A percentile compares a stretch with the other conserved stretches of the same genome.
phyloP scores from a whole-genome alignment of 1,140 invertebrate genomes.

The Eriocheir sinensis region DNA sequence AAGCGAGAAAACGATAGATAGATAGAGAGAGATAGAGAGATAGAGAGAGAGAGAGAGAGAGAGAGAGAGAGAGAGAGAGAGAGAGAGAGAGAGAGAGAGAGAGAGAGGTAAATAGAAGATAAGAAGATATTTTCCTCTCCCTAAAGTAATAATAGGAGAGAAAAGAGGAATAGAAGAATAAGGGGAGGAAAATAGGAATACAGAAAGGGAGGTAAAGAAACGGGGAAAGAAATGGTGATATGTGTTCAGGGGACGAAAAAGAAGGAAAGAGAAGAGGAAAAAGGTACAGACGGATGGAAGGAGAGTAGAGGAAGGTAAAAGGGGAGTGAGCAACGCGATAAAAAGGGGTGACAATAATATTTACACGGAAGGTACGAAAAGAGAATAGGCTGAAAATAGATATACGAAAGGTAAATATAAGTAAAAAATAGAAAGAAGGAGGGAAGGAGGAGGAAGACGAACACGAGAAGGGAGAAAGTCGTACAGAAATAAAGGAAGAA shows the following conservation, averaged over 20 bases:
- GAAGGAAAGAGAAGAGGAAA: background rate
- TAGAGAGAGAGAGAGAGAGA: background rate
- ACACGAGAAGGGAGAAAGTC: background rate
- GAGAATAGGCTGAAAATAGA: background rate
- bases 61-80: conserved; percentile 26
- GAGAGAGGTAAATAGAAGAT: background rate
- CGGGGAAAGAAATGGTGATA: background rate
- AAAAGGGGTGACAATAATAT: background rate
- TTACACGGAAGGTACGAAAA: background rate
- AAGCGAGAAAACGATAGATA: background rate
- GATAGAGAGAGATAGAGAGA: background rate
- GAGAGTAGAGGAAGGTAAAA: background rate
- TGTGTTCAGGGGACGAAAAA: too few relatives aligned
- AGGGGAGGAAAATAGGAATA: background rate
- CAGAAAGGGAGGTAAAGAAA: background rate
- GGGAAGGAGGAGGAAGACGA: background rate
- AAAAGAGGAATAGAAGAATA: background rate
- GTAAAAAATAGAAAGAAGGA: background rate
- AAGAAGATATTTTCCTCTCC: background rate
- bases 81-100: conserved; percentile 17
- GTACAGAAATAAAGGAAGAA: background rate
- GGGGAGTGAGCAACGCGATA: background rate
- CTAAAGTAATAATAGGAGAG: background rate
- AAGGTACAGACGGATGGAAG: background rate
- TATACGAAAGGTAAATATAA: background rate